These are phyloP conservation scores for Tipula vernalis DNA, from an alignment of 2,888 invertebrate genomes.

Conservation along the genomic window DNA sequence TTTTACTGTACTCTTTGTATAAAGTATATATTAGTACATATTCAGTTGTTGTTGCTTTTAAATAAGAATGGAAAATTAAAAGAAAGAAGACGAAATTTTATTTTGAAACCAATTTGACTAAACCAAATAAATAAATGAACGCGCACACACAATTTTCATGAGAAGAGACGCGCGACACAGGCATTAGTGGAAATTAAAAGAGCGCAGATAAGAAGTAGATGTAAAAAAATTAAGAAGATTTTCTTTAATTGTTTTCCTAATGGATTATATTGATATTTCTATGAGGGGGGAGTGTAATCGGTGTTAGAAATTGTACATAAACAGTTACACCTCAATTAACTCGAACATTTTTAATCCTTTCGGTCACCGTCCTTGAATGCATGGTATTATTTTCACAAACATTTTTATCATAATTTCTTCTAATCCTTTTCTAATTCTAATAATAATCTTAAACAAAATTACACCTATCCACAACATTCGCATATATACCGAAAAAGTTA, in stretches of 20 bases:
- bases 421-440: neutral
- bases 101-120: neutral
- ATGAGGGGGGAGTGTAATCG: neutral
- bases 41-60: neutral
- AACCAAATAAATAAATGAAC: neutral
- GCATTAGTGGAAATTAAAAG: neutral
- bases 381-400: neutral
- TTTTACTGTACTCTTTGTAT: neutral
- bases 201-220: neutral
- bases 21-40: neutral
- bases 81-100: neutral
- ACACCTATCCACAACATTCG: neutral
- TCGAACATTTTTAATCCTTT: neutral
- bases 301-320: neutral
- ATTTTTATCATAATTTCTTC: neutral
- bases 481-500: neutral
- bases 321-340: neutral
- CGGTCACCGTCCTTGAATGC: neutral
- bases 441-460: neutral
- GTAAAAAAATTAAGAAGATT: neutral
- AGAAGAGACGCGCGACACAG: neutral
- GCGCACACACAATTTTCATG: neutral
- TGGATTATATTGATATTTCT: neutral
- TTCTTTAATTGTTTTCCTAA: neutral
- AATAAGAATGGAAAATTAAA: neutral